A percentile compares a stretch with the other conserved stretches of the same genome.
Conservation (phyloP, 2,888 invertebrate genomes). For the Steinernema hermaphroditum region DNA sequence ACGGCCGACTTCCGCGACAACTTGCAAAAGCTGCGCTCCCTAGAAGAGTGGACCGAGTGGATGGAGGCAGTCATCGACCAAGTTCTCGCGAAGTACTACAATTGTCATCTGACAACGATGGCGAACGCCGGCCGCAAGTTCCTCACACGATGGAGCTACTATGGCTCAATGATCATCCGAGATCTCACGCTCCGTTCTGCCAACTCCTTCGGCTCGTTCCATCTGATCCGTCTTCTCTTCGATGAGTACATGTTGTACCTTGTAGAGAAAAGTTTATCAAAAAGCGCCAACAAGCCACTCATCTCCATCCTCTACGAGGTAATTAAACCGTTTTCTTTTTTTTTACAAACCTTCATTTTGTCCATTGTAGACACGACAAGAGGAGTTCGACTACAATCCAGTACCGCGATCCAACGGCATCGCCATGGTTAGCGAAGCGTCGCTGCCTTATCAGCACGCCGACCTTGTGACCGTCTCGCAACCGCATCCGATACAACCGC, state of each 20-base stretch:
- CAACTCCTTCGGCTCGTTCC: slow-evolving; percentile 97
- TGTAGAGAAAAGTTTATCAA: slow-evolving; percentile 92
- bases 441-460: slow-evolving; percentile 6
- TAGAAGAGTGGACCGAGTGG: slow-evolving; percentile 98
- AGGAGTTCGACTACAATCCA: slow-evolving; percentile 12
- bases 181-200: slow-evolving; percentile 93
- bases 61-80: slow-evolving; percentile 85
- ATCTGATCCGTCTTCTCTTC: slow-evolving; percentile 91
- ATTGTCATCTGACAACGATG: slow-evolving; percentile 71
- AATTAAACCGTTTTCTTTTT: neutral
- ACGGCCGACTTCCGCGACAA: slow-evolving; percentile 48
- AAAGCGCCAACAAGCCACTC: slow-evolving; percentile 84
- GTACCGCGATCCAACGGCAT: neutral
- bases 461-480: slow-evolving; percentile 2
- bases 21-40: slow-evolving; percentile 78
- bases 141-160: slow-evolving; percentile 94
- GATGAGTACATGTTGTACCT: slow-evolving; percentile 99
- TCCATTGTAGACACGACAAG: slow-evolving; percentile 10
- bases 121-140: slow-evolving; percentile 86
- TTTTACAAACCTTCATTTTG: neutral
- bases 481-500: slow-evolving; percentile 8
- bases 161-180: slow-evolving; percentile 92
- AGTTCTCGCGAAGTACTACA: slow-evolving; percentile 85
- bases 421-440: neutral
- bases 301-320: slow-evolving; percentile 82